Conservation (phyloP, 2,888 invertebrate species). For the Sialis lutaria region DNA sequence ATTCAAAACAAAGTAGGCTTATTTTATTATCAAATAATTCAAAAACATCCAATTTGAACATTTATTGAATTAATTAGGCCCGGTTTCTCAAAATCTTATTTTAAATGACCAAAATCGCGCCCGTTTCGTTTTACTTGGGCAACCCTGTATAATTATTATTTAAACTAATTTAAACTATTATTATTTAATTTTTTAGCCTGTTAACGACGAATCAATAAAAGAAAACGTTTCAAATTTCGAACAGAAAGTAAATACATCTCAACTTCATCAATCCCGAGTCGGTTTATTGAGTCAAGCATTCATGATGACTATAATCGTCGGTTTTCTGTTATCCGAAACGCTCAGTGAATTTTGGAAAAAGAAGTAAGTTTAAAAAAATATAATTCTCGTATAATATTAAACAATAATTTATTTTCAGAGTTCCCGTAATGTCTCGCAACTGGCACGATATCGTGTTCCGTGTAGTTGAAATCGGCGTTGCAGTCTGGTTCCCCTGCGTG, state of each 20-base stretch:
- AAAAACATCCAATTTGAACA: too few relatives aligned
- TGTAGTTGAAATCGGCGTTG: conserved; percentile 80
- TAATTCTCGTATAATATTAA: background rate
- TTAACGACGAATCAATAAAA: background rate
- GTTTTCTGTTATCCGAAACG: conserved; percentile 81
- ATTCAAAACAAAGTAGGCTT: too few relatives aligned
- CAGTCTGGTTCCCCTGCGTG: conserved; percentile 90
- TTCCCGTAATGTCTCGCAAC: conserved; percentile 77
- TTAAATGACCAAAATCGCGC: too few relatives aligned
- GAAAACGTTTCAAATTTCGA: conserved; percentile 13
- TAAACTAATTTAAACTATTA: background rate
- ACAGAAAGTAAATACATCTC: conserved; percentile 55
- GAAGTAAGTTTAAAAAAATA: conserved; percentile 39
- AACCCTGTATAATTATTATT: background rate
- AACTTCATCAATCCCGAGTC: conserved; percentile 77
- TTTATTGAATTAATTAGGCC: too few relatives aligned
- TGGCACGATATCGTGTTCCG: conserved; percentile 86
- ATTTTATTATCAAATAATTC: too few relatives aligned
- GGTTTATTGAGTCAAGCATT: conserved; percentile 79
- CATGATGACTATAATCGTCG: conserved; percentile 77
- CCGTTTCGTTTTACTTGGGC: too few relatives aligned
- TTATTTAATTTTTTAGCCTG: background rate
- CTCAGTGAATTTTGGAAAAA: conserved; percentile 86
- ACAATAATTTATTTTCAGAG: conserved; percentile 29
- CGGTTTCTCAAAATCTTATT: too few relatives aligned